Percentiles rank a stretch among this genome's conserved stretches.
phyloP scores from a whole-genome alignment of 2,113 vertebrate genomes.

The Malurus elegans region DNA sequence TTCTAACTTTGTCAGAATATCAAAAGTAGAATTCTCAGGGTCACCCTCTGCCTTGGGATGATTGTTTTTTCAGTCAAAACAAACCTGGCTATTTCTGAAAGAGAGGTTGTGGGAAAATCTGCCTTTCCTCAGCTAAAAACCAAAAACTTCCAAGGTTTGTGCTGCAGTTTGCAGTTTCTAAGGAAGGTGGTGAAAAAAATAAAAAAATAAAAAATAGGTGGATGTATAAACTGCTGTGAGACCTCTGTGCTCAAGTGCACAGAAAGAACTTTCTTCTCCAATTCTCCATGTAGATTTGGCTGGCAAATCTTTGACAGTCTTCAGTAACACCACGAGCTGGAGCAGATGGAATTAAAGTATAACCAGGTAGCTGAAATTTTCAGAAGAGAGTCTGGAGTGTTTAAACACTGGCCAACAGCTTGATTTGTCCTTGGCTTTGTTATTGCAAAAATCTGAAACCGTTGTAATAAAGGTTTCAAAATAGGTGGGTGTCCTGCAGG shows the following conservation, averaged over 20 bases:
- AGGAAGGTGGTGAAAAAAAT: not conserved
- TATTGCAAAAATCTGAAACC: not conserved
- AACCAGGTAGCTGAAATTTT: not conserved
- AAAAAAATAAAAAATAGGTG: not conserved
- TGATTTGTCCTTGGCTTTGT: not conserved
- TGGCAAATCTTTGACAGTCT: not conserved
- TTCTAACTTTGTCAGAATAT: not conserved
- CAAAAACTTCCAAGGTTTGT: not conserved
- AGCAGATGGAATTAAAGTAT: not conserved
- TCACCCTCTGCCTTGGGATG: not conserved
- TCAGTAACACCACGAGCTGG: not conserved
- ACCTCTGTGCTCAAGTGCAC: not conserved
- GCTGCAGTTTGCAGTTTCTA: not conserved
- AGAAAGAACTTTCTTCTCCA: not conserved
- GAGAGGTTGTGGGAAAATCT: not conserved
- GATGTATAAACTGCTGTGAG: not conserved
- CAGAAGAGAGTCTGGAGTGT: not conserved
- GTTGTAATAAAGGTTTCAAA: not conserved
- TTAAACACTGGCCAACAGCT: not conserved
- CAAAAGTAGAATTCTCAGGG: not conserved
- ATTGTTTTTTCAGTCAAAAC: not conserved
- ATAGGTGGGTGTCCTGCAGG: not conserved
- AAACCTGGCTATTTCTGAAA: not conserved
- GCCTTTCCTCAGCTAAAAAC: not conserved
- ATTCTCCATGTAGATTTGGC: not conserved